A percentile compares a stretch with the other conserved stretches of the same genome.
phyloP scores from a whole-genome alignment of 2,113 vertebrate species.

The Eleginops maclovinus region DNA sequence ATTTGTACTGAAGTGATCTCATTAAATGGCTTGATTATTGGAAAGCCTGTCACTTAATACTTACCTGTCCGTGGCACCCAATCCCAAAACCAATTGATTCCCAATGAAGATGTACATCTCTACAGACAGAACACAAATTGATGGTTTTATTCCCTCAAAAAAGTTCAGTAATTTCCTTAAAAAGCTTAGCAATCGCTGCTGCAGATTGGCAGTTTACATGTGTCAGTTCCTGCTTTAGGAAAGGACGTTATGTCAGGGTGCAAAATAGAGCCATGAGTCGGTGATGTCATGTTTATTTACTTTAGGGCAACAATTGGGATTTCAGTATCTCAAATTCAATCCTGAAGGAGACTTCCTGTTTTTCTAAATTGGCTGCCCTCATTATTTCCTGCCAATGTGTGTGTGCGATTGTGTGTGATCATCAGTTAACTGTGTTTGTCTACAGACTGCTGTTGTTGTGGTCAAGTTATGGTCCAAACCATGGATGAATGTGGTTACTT shows the following conservation, averaged over 20 bases:
- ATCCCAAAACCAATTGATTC: background rate
- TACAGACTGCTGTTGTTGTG: background rate
- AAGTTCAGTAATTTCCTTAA: too few relatives aligned
- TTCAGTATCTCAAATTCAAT: slow-evolving; percentile 47
- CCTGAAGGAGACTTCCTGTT: slow-evolving; percentile 72
- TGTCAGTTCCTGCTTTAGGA: background rate
- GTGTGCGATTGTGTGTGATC: slow-evolving; percentile 25
- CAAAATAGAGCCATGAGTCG: background rate
- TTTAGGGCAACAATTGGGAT: slow-evolving; percentile 32
- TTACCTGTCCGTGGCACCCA: background rate
- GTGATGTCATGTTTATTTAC: slow-evolving; percentile 16
- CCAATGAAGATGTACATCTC: background rate
- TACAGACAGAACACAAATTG: background rate
- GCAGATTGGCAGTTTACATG: too few relatives aligned
- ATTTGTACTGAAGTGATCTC: background rate
- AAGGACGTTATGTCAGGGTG: background rate
- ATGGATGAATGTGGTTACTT: slow-evolving; percentile 1
- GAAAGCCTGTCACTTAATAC: background rate
- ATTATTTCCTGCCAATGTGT: slow-evolving; percentile 55
- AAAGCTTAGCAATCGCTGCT: too few relatives aligned
- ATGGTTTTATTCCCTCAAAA: background rate
- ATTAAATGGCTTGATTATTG: background rate
- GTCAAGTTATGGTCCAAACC: slow-evolving; percentile 16
- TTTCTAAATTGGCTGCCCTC: slow-evolving; percentile 56
- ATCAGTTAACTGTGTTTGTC: slow-evolving; percentile 27